phyloP scores from a whole-genome alignment of 2,888 invertebrate species.

The Allygus modestus region DNA sequence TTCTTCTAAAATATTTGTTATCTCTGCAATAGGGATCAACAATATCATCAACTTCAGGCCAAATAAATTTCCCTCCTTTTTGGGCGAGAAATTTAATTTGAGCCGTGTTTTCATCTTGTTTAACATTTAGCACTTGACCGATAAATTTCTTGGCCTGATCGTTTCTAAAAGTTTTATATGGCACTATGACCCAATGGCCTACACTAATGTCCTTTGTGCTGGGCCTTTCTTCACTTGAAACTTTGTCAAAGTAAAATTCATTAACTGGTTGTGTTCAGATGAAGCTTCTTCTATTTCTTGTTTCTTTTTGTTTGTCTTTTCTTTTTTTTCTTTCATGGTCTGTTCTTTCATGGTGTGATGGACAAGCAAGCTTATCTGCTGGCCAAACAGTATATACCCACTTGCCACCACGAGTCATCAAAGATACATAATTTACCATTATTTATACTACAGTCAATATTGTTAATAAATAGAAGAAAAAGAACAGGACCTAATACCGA shows the following conservation, averaged over 20 bases:
- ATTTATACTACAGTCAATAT: too few relatives aligned
- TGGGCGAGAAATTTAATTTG: not conserved
- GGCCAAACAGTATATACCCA: too few relatives aligned
- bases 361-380: too few relatives aligned
- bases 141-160: not conserved
- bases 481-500: too few relatives aligned
- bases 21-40: not conserved
- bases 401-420: too few relatives aligned
- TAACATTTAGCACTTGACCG: not conserved
- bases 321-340: not conserved
- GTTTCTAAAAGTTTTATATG: not conserved
- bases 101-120: not conserved
- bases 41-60: not conserved
- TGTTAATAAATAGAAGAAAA: too few relatives aligned
- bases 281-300: not conserved
- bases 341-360: not conserved
- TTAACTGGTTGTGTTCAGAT: not conserved
- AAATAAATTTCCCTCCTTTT: slow-evolving; percentile 17
- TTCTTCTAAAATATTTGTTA: not conserved
- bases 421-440: too few relatives aligned
- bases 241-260: not conserved
- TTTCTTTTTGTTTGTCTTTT: not conserved
- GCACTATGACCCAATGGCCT: slow-evolving; percentile 23
- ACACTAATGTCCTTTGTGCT: not conserved
- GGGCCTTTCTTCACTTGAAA: not conserved